A percentile compares a stretch with the other conserved stretches of the same genome.
Conservation (phyloP, 2,113 vertebrate genomes). For the Cygnus atratus region DNA sequence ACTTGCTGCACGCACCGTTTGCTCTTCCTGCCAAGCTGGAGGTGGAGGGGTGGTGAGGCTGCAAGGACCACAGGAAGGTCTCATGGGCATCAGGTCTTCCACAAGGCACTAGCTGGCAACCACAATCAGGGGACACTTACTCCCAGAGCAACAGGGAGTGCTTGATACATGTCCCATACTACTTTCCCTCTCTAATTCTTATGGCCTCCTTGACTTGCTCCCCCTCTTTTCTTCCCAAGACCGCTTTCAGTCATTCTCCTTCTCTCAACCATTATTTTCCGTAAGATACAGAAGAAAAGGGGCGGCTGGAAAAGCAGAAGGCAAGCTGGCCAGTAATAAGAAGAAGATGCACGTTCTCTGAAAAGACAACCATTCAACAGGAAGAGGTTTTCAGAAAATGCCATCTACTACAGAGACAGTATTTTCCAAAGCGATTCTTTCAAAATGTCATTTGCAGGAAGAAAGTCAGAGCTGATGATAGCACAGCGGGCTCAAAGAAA, state of each 20-base stretch:
- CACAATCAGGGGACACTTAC: neutral
- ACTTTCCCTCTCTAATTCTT: neutral
- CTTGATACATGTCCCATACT: neutral
- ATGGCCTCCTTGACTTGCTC: neutral
- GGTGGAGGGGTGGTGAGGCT: neutral
- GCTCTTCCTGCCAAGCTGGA: neutral
- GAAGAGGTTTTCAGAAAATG: constrained; percentile 34
- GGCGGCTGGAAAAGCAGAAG: neutral
- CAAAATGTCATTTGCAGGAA: neutral
- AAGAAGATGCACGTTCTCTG: neutral
- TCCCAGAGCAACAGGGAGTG: neutral
- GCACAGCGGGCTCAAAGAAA: neutral
- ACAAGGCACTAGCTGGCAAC: neutral
- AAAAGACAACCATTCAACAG: neutral
- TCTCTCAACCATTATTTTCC: neutral
- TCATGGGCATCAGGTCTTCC: neutral
- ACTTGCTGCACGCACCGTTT: neutral
- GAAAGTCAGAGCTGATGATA: neutral
- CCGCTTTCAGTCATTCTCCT: neutral
- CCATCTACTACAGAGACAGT: neutral
- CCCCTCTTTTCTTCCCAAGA: neutral
- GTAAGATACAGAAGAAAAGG: neutral
- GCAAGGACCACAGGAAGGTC: neutral
- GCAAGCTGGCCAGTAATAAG: neutral
- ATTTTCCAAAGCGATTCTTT: neutral